Conservation (phyloP, 2,113 vertebrate species). For the Oceanites oceanicus region DNA sequence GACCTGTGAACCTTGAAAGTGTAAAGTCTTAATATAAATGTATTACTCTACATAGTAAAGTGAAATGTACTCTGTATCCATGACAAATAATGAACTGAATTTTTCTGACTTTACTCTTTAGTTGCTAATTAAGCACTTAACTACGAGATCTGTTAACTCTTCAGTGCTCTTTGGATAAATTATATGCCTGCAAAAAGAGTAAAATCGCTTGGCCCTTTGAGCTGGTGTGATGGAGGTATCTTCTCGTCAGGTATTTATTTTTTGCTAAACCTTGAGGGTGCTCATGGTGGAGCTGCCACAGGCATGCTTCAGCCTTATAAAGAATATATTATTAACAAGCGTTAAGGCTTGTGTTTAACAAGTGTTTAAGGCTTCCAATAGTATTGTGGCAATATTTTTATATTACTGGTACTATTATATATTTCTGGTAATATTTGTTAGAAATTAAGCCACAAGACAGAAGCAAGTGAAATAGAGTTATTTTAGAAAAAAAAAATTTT, state of each 20-base stretch:
- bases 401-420: neutral
- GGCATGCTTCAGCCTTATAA: neutral
- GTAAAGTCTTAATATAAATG: constrained; percentile 35
- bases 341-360: neutral
- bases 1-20: constrained; percentile 25
- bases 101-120: constrained; percentile 10
- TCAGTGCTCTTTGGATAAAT: neutral
- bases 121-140: constrained; percentile 11
- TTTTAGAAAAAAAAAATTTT: neutral
- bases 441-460: neutral
- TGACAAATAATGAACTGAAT: constrained; percentile 42
- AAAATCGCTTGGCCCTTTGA: neutral
- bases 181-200: neutral
- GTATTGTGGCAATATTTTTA: neutral
- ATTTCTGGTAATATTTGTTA: neutral
- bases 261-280: neutral
- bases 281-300: neutral
- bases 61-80: neutral
- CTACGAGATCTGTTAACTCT: neutral
- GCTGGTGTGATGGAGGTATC: neutral
- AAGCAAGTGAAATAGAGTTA: neutral
- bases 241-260: neutral
- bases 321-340: neutral
- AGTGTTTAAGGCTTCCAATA: neutral
- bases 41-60: neutral